These are phyloP conservation scores for Magallana ariakensis DNA, from an alignment of 1,140 invertebrate genomes.

Conservation along the genomic window DNA sequence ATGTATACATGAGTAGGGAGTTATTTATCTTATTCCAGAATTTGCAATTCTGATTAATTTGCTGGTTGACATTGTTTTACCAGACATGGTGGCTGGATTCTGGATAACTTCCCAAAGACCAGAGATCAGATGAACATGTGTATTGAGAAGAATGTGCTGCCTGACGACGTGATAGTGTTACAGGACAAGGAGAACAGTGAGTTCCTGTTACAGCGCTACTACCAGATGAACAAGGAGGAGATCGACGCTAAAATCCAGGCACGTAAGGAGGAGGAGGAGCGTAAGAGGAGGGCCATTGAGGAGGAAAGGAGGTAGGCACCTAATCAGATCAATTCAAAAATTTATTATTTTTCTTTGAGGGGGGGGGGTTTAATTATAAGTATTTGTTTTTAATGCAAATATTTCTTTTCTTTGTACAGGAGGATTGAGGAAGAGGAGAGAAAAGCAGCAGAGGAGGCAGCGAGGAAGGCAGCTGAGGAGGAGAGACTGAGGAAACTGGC, in stretches of 20 bases:
- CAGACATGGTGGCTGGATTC: slow-evolving; percentile 79
- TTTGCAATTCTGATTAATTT: too few species aligned
- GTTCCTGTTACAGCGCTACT: slow-evolving; percentile 72
- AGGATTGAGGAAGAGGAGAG: slow-evolving; percentile 65
- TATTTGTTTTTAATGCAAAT: neutral
- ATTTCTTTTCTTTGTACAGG: slow-evolving; percentile 48
- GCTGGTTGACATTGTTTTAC: slow-evolving; percentile 28
- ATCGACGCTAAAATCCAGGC: slow-evolving; percentile 70
- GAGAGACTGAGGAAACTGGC: slow-evolving; percentile 68
- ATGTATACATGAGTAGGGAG: too few species aligned
- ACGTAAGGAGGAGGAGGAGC: slow-evolving; percentile 64
- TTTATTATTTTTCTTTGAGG: neutral
- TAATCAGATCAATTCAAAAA: neutral
- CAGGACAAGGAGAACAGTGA: slow-evolving; percentile 72
- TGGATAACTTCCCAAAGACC: slow-evolving; percentile 79
- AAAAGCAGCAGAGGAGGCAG: slow-evolving; percentile 65
- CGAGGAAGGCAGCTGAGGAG: slow-evolving; percentile 70
- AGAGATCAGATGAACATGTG: slow-evolving; percentile 77
- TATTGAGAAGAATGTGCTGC: slow-evolving; percentile 76
- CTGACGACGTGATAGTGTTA: slow-evolving; percentile 76
- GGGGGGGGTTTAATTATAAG: too few species aligned
- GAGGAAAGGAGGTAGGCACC: slow-evolving; percentile 68
- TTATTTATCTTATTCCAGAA: too few species aligned
- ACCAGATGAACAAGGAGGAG: slow-evolving; percentile 68
- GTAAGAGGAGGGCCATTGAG: slow-evolving; percentile 62